Evolutionary conservation across 2,888 invertebrate species (phyloP), one percentile per base, ranked within the genome.

Genomic region (Glaucopsyche alexis): DNA sequence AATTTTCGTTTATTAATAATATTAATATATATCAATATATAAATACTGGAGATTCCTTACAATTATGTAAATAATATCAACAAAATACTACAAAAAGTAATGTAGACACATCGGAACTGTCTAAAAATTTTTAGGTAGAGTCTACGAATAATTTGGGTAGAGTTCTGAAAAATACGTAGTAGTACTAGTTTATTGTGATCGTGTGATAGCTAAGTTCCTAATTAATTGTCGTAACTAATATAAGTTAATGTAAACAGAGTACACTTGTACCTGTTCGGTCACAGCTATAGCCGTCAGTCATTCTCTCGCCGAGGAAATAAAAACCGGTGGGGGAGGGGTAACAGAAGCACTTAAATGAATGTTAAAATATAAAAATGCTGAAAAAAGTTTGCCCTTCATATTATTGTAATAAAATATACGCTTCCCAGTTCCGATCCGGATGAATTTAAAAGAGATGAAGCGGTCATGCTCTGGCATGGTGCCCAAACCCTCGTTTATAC

Each of bases 231-330:
- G 19, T 66, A 66, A 42, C 66, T 42, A 66, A 42, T 65, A 55
- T 60, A 13, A 13, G 14, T 60, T 29, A 60, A 60, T 29, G 6
- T 8, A 60, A 60, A 29, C 29, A 13, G 19, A 6, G 60, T 60
- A 60, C 60, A 29, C 60, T 60, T n/a, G n/a, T n/a, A n/a, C n/a
- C n/a, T n/a, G 55, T 55, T 6, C 13, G 60, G 60, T 60, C 55
- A 60, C 60, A 47, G 71, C 72, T 55, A n/a, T 40, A 73, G 75
- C 77, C 77, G 74, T 64, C 60, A 52, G 72, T 77, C 76, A 77
- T 76, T 77, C 81, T 81, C 82, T 82, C 81, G 81, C 79, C 73
- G 80, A 79, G 79, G n/a, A 49, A 69, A 47, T 29, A 19, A 69
- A 69, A 79, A 75, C 76, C 76, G 74, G 70, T 75, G 14, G 29